Evolutionary conservation across 2,797 vertebrate species (phyloP), one percentile per base, ranked within the genome.

Genomic region (Lepus townsendii): DNA sequence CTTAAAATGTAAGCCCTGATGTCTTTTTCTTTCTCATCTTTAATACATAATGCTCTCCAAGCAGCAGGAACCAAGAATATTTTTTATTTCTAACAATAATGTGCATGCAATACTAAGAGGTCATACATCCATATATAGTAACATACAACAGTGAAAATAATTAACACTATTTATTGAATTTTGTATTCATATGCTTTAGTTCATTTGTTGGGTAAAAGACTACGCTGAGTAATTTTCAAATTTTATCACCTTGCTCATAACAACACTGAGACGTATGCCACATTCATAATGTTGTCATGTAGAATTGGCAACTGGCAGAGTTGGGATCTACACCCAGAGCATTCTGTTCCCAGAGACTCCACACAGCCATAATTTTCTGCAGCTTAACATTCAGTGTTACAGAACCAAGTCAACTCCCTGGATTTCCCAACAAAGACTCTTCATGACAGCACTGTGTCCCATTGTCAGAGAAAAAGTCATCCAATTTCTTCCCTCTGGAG

Each of bases 81-180:
- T 54, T 88, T 84, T 52, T 52, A 85, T 91, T 86, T 92, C 83
- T 95, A 96, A 78, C 17, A 96, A 26, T 50, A 50, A 77, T 26
- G 32, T 63, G 12, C 54, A 57, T 16, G 38, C 38, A 63, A 30
- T 78, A 77, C 62, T 75, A 86, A 91, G 42, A 77, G 22, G 57
- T 92, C 38, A 88, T 32, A 12, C 32, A 71, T 60, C 10, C 19
- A 20, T 6, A 42, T 11, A 52, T 19, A 77, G 76, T 35, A 80
- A 68, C 50, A 82, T 47, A n/a, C 27, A 68, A 83, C 69, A 93
- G 80, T 35, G 79, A 92, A 86, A 95, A 32, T 79, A 88, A 87
- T 75, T 79, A 83, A 77, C 26, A 88, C 26, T 62, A 19, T 83
- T 84, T 82, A 72, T 76, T 88, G 54, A 79, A 79, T 13, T 78